phyloP scores from a whole-genome alignment of 2,113 vertebrate genomes.

The Atractosteus spatula region DNA sequence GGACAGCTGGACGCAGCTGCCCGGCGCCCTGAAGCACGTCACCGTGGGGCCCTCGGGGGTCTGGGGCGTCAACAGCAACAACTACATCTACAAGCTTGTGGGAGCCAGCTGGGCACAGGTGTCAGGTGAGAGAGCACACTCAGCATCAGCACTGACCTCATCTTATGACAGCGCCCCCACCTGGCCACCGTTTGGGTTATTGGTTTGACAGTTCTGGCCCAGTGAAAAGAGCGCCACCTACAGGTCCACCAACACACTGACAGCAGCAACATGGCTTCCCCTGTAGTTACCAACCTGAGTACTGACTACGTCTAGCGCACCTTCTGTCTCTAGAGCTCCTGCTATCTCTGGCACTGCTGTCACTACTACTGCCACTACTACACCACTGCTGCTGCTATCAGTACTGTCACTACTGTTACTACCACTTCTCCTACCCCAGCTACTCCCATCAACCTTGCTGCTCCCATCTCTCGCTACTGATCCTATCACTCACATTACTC shows the following conservation, averaged over 20 bases:
- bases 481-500: not conserved
- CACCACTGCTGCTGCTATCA: not conserved
- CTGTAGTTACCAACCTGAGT: not conserved
- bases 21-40: constrained; percentile 25
- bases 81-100: constrained; percentile 18
- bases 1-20: not conserved
- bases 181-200: too few relatives aligned
- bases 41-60: constrained; percentile 5
- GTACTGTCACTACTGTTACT: not conserved
- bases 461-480: not conserved
- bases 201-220: too few relatives aligned
- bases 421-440: not conserved
- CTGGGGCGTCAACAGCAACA: not conserved
- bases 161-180: too few relatives aligned
- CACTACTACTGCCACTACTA: too few relatives aligned
- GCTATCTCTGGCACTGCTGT: too few relatives aligned
- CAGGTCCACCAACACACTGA: too few relatives aligned
- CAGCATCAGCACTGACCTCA: not conserved
- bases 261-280: too few relatives aligned
- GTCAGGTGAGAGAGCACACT: constrained; percentile 3
- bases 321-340: too few relatives aligned
- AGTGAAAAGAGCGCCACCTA: too few relatives aligned
- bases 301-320: not conserved
- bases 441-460: too few relatives aligned
- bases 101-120: constrained; percentile 8